Conservation (phyloP, 2,113 vertebrate species). For the Isurus oxyrinchus region DNA sequence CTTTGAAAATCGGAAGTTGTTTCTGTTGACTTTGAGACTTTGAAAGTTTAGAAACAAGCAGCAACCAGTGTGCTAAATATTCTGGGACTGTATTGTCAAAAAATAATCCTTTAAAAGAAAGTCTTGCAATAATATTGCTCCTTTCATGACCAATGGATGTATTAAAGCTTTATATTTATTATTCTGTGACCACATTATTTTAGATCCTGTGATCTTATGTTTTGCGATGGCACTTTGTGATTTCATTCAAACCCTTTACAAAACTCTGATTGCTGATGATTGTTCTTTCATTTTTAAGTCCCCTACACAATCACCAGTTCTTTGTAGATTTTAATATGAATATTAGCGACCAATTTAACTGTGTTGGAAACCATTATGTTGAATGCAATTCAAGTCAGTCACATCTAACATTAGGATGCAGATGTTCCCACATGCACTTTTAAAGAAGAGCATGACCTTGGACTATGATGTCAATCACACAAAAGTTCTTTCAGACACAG, state of each 20-base stretch:
- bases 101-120: neutral
- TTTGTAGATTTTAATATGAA: neutral
- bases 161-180: too few relatives aligned
- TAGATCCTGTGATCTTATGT: neutral
- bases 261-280: neutral
- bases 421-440: neutral
- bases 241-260: neutral
- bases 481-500: too few relatives aligned
- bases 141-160: too few relatives aligned
- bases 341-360: neutral
- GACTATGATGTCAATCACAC: neutral
- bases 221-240: neutral
- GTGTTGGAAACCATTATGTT: neutral
- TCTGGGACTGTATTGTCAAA: neutral
- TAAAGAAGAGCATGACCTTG: neutral
- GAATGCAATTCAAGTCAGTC: neutral
- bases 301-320: neutral
- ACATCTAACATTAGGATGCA: neutral
- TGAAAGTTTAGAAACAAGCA: neutral
- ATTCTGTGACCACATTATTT: neutral
- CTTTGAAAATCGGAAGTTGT: neutral
- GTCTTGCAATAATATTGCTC: too few relatives aligned
- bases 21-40: neutral
- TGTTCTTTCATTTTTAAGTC: neutral
- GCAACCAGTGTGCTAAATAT: neutral